Conservation (phyloP, 2,797 vertebrate species). For the Falco peregrinus region DNA sequence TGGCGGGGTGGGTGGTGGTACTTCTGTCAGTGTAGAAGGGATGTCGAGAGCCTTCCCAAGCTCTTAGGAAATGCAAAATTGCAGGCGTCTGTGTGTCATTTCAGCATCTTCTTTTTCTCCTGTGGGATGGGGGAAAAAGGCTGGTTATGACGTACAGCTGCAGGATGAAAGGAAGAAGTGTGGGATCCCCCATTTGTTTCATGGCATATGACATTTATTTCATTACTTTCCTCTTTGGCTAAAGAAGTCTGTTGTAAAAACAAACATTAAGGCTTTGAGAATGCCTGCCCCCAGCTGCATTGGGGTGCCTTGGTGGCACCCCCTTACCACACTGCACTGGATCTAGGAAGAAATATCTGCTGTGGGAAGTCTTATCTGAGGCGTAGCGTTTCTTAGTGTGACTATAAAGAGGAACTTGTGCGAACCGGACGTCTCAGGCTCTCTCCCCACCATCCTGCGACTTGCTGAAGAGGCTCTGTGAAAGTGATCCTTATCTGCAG, state of each 20-base stretch:
- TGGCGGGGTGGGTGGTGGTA: background rate
- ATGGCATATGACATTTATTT: background rate
- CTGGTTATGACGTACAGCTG: background rate
- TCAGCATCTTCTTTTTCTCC: background rate
- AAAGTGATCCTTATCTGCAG: slow-evolving; percentile 52
- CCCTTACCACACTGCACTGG: background rate
- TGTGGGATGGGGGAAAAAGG: background rate
- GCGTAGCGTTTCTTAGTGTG: background rate
- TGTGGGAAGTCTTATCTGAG: slow-evolving; percentile 25
- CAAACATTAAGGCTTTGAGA: slow-evolving; percentile 23
- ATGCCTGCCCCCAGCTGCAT: background rate
- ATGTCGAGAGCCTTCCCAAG: background rate
- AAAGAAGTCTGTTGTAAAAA: background rate
- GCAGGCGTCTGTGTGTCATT: background rate
- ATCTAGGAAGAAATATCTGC: background rate
- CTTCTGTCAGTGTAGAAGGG: background rate
- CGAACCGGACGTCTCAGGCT: background rate
- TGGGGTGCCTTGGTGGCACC: background rate
- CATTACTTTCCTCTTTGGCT: background rate
- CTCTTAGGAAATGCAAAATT: background rate
- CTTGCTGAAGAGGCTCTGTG: slow-evolving; percentile 13
- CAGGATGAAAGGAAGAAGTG: slow-evolving; percentile 19
- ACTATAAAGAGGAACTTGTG: slow-evolving; percentile 52
- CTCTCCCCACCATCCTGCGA: background rate
- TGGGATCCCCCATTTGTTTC: background rate